Base-by-base conservation (phyloP, 2,797 vertebrate species). In the Nothura maculosa region DNA sequence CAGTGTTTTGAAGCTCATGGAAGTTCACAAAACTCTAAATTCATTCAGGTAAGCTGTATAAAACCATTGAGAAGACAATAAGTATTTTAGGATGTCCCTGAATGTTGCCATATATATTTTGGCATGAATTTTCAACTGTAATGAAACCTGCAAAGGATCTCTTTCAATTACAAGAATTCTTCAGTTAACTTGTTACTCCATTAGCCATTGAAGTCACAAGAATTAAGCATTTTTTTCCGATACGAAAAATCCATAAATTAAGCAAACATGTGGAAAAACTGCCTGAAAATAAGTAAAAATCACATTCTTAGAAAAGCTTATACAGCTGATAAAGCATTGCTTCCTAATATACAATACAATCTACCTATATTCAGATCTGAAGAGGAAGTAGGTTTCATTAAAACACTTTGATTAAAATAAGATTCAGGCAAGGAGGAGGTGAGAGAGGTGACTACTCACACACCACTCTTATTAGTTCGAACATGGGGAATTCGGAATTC, bases 81-180 rank as follows among this genome's bases (percentile, higher is more conserved):
- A 24, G 62, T 10, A 42, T 68, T 73, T 86, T 28, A 60, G 38
- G 21, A 86, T 36, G 19, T 16, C 27, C 21, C 27, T 62, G 27
- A 91, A 78, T 18, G 24, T 24, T 68, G 36, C 25, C 0, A 0
- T 24, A 34, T 0, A 0, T 11, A 55, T 28, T n/a, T 62, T 52
- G 45, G 45, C 45, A 47, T 22, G 45, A 47, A 47, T 30, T 54
- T 30, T 54, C 52, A 66, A 38, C 13, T 24, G 32, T 1, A 10
- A 7, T 18, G 21, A 85, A 93, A 54, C 36, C 21, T 63, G 36
- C 63, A 30, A n/a, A 77, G 3, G 11, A 60, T 17, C 12, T 62
- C 17, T 81, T 70, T 63, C 30, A 78, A 14, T 28, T 17, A 57
- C 30, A 58, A 76, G 60, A 92, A 72, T 30, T 45, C 4, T 55